phyloP scores from a whole-genome alignment of 1,140 invertebrate genomes.

The Anoplolepis gracilipes region DNA sequence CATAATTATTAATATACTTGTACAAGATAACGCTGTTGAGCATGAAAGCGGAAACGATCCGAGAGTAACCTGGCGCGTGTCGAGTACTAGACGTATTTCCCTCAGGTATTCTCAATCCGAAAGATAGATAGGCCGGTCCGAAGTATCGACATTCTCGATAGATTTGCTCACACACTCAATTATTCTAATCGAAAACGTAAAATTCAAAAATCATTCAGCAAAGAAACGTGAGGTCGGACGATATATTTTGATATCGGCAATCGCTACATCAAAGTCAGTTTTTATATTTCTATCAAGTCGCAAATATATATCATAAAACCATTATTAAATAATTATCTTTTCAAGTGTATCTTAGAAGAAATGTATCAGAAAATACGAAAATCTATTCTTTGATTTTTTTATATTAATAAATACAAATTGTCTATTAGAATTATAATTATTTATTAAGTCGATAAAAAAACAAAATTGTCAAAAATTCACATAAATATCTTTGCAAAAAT shows the following conservation, averaged over 20 bases:
- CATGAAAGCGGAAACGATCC: conserved; percentile 52
- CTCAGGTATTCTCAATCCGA: conserved; percentile 58
- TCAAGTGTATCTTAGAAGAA: background rate
- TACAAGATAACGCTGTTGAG: background rate
- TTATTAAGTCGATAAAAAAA: too few species aligned
- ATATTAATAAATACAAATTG: background rate
- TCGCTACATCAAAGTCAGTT: background rate
- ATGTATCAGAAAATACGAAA: background rate
- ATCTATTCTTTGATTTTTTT: background rate
- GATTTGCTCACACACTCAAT: conserved; percentile 58
- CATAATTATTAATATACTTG: background rate
- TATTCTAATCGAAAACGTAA: conserved; percentile 2
- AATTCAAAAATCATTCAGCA: background rate
- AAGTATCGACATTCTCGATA: conserved; percentile 58
- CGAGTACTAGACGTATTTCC: conserved; percentile 64
- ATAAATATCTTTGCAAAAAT: background rate
- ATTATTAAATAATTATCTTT: background rate
- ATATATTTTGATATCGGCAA: background rate
- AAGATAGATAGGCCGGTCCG: conserved; percentile 52
- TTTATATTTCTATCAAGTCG: background rate
- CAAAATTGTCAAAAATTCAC: too few species aligned
- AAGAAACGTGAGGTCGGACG: background rate
- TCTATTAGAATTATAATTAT: too few species aligned
- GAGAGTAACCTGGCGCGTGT: conserved; percentile 35
- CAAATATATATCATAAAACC: background rate